These are phyloP conservation scores for Baccha elongata DNA, from an alignment of 2,888 invertebrate species.

Conservation along the genomic window DNA sequence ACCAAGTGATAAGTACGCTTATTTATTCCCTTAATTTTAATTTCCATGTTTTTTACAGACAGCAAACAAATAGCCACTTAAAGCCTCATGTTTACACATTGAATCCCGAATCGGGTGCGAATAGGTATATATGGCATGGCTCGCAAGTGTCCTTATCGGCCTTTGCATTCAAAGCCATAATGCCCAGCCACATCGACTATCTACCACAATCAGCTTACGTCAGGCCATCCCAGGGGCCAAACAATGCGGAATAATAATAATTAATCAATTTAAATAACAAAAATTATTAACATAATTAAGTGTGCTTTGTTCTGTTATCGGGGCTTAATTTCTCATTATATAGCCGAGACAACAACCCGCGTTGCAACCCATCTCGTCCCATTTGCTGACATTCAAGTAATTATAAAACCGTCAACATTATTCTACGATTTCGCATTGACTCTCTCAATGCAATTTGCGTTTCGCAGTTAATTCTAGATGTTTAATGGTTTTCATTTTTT, in stretches of 20 bases:
- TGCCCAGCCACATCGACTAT: constrained; percentile 15
- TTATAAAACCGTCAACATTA: constrained; percentile 70
- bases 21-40: constrained; percentile 64
- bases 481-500: constrained; percentile 34
- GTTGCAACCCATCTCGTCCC: neutral
- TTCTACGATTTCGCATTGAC: constrained; percentile 49
- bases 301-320: constrained; percentile 73
- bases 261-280: constrained; percentile 74
- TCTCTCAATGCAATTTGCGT: constrained; percentile 49
- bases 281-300: constrained; percentile 74
- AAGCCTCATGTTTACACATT: constrained; percentile 63
- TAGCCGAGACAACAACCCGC: constrained; percentile 5
- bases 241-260: constrained; percentile 66
- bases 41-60: constrained; percentile 30
- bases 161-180: constrained; percentile 13
- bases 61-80: constrained; percentile 69
- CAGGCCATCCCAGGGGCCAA: constrained; percentile 37
- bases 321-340: constrained; percentile 72
- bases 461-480: constrained; percentile 66
- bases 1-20: constrained; percentile 62
- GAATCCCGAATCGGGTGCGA: constrained; percentile 24
- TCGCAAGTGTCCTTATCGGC: constrained; percentile 50
- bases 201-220: constrained; percentile 68
- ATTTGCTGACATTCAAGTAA: constrained; percentile 50
- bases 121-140: neutral